Base-by-base conservation (phyloP, 1,140 invertebrate species). In the Scylla paramamosain region DNA sequence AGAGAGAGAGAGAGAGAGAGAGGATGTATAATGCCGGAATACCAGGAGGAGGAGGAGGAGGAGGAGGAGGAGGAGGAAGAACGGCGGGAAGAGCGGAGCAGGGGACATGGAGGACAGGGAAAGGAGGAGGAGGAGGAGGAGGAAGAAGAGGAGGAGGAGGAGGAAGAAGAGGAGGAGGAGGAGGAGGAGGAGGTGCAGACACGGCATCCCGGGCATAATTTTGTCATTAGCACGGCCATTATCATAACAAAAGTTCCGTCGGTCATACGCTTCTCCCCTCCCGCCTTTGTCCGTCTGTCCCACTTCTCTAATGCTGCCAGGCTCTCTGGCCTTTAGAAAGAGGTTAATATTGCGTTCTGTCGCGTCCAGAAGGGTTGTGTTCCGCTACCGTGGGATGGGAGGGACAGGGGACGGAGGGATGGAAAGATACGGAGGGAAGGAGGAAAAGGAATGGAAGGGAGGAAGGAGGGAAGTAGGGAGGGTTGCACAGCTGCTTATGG, bases 171-270 rank as follows among this genome's bases (percentile, higher is more conserved):
- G 52, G 90, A 91, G 90, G 90, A 3, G 48, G n/a, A 48, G 90
- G 48, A 59, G 77, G 67, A 82, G 91, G 46, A n/a, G 48, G 32
- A 16, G 12, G 39, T 48, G 28, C 32, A 45, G 32, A 48, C 46
- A 59, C 48, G 46, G 28, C 91, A 92, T 82, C 82, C 67, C 45
- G 86, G 86, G 93, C 93, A 94, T 94, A 94, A 94, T 94, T 94
- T 94, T 90, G 93, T 94, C 93, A 94, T 94, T 94, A 94, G 93
- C 31, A 31, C 32, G 32, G 59, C 88, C 88, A 94, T 94, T 94
- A 94, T 94, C 93, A 90, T 90, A 94, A 94, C 93, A 94, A 94
- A 94, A 94, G 93, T 94, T 83, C 16, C 32, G 59, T 94, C 31
- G 93, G 86, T 94, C 93, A 94, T 82, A 91, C 59, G 39, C 77